A percentile compares a stretch with the other conserved stretches of the same genome.
Evolutionary conservation across 2,797 vertebrate genomes (phyloP).

Genomic region (Astyanax mexicanus): DNA sequence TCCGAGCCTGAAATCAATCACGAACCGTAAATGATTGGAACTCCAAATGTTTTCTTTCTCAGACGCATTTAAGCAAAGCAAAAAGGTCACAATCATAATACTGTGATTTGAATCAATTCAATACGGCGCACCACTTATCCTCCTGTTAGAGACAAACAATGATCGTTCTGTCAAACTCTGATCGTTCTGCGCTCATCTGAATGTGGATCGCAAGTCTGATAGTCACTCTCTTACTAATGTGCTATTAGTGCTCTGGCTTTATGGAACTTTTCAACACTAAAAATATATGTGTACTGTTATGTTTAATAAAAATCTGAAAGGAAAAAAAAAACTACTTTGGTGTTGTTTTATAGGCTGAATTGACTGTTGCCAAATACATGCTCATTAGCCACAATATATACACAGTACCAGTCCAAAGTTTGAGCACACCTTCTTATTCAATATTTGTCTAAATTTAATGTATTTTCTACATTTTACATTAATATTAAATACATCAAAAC

Average conservation of each 20-base stretch:
- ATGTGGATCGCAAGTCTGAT: not conserved
- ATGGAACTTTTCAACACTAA: not conserved
- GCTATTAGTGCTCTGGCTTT: not conserved
- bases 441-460: no score
- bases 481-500: no score
- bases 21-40: constrained; percentile 57
- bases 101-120: constrained; percentile 41
- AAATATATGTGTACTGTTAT: no score
- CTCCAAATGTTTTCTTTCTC: constrained; percentile 61
- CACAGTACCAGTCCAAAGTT: no score
- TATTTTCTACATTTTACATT: no score
- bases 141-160: constrained; percentile 41
- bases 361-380: no score
- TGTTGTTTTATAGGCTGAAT: no score
- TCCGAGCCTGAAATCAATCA: constrained; percentile 60
- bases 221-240: not conserved
- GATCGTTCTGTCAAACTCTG: constrained; percentile 39
- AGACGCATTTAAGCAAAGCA: constrained; percentile 42
- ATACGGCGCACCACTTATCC: constrained; percentile 32
- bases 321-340: no score
- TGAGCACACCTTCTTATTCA: no score
- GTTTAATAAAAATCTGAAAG: no score
- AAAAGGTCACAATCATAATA: constrained; percentile 49
- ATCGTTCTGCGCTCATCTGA: constrained; percentile 1
- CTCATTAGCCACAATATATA: no score